phyloP scores from a whole-genome alignment of 2,113 vertebrate genomes.

The Psilopogon haemacephalus region DNA sequence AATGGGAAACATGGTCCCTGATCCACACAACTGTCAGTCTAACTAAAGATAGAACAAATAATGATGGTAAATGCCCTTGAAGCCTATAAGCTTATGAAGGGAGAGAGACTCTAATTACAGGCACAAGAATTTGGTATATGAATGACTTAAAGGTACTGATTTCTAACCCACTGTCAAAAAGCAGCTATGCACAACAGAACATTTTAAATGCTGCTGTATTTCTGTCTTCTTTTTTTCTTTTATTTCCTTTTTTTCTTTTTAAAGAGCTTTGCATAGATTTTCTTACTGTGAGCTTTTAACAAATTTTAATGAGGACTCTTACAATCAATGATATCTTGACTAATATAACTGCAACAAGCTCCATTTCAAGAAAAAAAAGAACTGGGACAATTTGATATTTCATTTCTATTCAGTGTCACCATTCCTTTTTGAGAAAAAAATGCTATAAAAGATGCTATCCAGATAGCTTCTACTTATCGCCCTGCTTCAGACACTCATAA shows the following conservation, averaged over 20 bases:
- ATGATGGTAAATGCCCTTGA: neutral
- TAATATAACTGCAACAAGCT: neutral
- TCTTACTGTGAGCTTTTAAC: neutral
- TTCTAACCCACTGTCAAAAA: fast-evolving
- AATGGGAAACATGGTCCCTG: neutral
- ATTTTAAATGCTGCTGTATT: neutral
- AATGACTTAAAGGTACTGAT: neutral
- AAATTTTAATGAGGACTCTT: neutral
- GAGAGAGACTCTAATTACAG: neutral
- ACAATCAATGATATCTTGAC: neutral
- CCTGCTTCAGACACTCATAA: neutral
- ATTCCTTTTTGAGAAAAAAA: neutral
- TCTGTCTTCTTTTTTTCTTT: too few relatives aligned
- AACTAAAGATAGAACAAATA: neutral
- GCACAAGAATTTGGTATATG: neutral
- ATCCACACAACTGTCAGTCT: neutral
- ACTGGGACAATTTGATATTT: neutral
- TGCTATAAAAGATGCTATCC: neutral
- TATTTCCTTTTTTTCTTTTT: neutral
- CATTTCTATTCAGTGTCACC: neutral
- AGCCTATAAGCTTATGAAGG: neutral
- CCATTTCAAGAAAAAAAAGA: neutral
- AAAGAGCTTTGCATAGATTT: neutral
- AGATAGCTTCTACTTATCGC: neutral
- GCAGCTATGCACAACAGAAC: neutral